Percentiles rank a stretch among this genome's conserved stretches.
Conservation (phyloP, 2,888 invertebrate genomes). For the Agelastica alni region DNA sequence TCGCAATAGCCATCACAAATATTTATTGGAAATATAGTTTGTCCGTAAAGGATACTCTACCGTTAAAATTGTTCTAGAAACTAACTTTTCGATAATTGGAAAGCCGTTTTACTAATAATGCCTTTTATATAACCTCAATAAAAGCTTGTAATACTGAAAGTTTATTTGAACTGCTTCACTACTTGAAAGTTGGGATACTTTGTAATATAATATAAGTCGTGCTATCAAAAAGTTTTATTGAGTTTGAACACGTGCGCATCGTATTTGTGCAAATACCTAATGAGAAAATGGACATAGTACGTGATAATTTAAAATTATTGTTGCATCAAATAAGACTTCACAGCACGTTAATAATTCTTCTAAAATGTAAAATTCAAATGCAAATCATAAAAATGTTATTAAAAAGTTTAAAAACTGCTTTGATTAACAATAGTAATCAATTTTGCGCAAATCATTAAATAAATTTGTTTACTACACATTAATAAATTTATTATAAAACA, state of each 20-base stretch:
- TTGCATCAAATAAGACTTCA: too few species aligned
- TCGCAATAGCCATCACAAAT: too few species aligned
- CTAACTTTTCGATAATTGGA: conserved; percentile 22
- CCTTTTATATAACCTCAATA: conserved; percentile 15
- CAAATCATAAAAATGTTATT: background rate
- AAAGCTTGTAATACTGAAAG: conserved; percentile 15
- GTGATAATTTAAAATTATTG: conserved; percentile 1
- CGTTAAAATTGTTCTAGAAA: too few species aligned
- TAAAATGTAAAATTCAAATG: too few species aligned
- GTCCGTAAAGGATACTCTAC: too few species aligned
- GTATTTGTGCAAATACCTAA: conserved; percentile 2
- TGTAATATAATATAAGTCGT: conserved; percentile 17
- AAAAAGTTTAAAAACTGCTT: background rate
- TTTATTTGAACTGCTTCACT: conserved; percentile 5
- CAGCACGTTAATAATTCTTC: too few species aligned
- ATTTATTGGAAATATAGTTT: too few species aligned
- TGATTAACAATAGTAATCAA: background rate
- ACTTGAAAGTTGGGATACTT: conserved; percentile 12
- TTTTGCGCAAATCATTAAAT: too few species aligned
- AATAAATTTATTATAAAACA: too few species aligned
- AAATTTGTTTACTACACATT: too few species aligned
- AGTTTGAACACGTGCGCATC: conserved; percentile 17
- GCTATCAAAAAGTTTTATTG: conserved; percentile 24
- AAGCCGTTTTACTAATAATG: conserved; percentile 16
- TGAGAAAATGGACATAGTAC: background rate